phyloP scores from a whole-genome alignment of 2,888 invertebrate species.

The Odontothrips loti region DNA sequence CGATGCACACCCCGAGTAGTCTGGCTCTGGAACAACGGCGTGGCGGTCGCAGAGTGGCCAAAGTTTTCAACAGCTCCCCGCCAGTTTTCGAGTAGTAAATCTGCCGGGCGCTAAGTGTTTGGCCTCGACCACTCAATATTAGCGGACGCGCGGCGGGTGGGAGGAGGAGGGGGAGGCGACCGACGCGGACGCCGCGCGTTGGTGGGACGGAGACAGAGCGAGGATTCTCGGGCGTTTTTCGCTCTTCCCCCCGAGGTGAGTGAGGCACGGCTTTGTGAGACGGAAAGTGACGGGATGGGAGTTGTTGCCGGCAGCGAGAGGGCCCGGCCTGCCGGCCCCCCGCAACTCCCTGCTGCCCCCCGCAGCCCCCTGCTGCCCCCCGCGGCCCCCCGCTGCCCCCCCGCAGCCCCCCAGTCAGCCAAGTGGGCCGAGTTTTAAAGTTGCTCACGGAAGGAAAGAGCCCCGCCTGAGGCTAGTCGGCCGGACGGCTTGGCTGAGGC shows the following conservation, averaged over 20 bases:
- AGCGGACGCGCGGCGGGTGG: neutral
- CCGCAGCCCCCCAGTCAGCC: neutral
- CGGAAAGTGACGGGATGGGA: neutral
- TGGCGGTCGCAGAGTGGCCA: neutral
- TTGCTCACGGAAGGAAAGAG: neutral
- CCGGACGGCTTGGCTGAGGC: neutral
- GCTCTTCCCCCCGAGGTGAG: too few species aligned
- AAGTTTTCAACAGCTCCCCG: neutral
- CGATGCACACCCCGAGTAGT: neutral
- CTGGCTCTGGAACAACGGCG: neutral
- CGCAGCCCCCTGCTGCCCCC: neutral
- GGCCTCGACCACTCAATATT: neutral
- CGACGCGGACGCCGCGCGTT: too few species aligned
- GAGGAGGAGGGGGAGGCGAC: neutral
- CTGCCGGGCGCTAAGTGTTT: neutral
- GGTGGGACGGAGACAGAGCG: too few species aligned
- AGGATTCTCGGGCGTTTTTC: too few species aligned
- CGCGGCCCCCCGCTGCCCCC: neutral
- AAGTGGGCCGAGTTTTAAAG: neutral
- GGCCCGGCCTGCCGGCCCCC: too few species aligned
- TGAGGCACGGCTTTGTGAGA: neutral
- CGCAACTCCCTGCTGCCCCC: too few species aligned
- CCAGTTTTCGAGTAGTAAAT: conserved; percentile 26
- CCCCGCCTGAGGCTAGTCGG: too few species aligned
- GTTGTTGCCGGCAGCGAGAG: neutral